phyloP scores from a whole-genome alignment of 2,888 invertebrate species.

The Epinotia brunnichana region DNA sequence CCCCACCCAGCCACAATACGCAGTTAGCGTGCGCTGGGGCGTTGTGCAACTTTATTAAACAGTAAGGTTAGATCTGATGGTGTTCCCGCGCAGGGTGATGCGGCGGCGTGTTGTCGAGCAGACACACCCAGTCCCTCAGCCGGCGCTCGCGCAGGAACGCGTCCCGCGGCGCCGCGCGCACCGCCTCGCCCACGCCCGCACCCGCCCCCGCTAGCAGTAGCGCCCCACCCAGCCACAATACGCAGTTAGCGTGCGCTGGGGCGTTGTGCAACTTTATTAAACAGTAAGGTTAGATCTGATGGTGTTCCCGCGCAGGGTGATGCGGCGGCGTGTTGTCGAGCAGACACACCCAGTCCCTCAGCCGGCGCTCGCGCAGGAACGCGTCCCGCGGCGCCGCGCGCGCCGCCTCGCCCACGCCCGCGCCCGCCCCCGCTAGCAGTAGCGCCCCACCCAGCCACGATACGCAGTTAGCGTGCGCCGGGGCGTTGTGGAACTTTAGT shows the following conservation, averaged over 20 bases:
- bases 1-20: constrained; percentile 94
- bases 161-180: constrained; percentile 90
- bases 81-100: constrained; percentile 58
- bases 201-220: constrained; percentile 63
- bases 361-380: constrained; percentile 86
- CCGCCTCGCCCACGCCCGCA: constrained; percentile 87
- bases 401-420: constrained; percentile 87
- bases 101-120: constrained; percentile 83
- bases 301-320: constrained; percentile 58
- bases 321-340: constrained; percentile 81
- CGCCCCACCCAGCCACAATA: constrained; percentile 93
- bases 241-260: constrained; percentile 90
- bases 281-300: too few relatives aligned
- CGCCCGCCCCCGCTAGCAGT: constrained; percentile 63
- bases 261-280: constrained; percentile 90
- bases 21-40: constrained; percentile 90
- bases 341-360: constrained; percentile 93
- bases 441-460: constrained; percentile 93
- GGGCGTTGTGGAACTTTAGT: constrained; percentile 91
- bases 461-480: constrained; percentile 89
- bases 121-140: too few relatives aligned
- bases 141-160: too few relatives aligned
- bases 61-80: constrained; percentile 44
- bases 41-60: constrained; percentile 90
- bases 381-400: constrained; percentile 89